Conservation (phyloP, 2,113 vertebrate species). For the Catagonus wagneri region DNA sequence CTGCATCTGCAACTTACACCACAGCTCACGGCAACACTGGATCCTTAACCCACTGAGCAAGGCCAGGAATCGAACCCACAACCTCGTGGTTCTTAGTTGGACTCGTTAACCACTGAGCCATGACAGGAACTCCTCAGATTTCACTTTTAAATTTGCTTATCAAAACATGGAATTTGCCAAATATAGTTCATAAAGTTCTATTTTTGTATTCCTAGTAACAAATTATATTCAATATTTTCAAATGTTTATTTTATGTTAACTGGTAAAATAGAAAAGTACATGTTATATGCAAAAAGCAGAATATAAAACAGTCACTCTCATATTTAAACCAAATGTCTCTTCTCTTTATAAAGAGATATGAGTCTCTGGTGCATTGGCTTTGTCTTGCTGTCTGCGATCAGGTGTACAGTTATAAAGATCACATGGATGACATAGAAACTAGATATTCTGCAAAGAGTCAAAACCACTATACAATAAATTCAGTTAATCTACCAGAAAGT, state of each 20-base stretch:
- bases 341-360: neutral
- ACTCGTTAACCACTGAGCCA: too few species aligned
- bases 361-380: neutral
- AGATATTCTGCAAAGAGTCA: neutral
- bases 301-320: neutral
- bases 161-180: neutral
- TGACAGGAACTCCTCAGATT: too few species aligned
- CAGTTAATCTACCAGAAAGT: slow-evolving; percentile 13
- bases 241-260: slow-evolving; percentile 7
- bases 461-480: neutral
- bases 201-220: slow-evolving; percentile 38
- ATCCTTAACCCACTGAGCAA: too few species aligned
- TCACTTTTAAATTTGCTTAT: slow-evolving; percentile 2
- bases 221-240: slow-evolving; percentile 38
- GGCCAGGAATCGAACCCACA: too few species aligned
- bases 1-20: too few species aligned
- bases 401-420: neutral
- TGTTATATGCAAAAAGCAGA: slow-evolving; percentile 1
- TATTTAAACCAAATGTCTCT: neutral
- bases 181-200: neutral
- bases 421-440: neutral
- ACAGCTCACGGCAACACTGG: too few species aligned
- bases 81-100: too few species aligned
- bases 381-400: neutral
- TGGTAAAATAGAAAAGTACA: neutral